phyloP scores from a whole-genome alignment of 2,797 vertebrate genomes.

The Apogon hyalosoma region DNA sequence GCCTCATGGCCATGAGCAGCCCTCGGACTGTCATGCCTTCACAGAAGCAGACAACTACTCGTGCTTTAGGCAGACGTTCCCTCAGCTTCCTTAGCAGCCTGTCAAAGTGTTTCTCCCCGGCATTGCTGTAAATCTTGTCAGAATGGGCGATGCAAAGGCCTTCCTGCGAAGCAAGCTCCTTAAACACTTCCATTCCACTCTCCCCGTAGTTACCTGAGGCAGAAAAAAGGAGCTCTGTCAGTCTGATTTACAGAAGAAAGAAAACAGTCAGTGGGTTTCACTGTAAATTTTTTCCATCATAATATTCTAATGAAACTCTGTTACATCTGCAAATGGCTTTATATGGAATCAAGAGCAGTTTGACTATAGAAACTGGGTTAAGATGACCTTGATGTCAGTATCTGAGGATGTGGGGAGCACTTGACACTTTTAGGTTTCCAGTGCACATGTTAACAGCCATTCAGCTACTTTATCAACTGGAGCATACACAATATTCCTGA shows the following conservation, averaged over 20 bases:
- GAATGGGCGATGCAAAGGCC: constrained; percentile 96
- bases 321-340: constrained; percentile 26
- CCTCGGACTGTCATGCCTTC: constrained; percentile 98
- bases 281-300: not conserved
- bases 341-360: constrained; percentile 40
- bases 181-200: constrained; percentile 98
- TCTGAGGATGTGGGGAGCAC: constrained; percentile 3
- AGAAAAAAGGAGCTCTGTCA: constrained; percentile 47
- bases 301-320: not conserved
- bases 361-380: constrained; percentile 23
- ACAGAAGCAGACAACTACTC: constrained; percentile 97
- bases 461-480: not conserved
- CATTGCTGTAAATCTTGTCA: constrained; percentile 99
- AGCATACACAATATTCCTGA: not conserved
- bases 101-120: constrained; percentile 96
- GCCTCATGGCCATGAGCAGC: constrained; percentile 94
- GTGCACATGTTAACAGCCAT: not conserved
- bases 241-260: constrained; percentile 1
- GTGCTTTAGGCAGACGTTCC: constrained; percentile 93
- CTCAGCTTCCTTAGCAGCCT: constrained; percentile 93
- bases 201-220: constrained; percentile 95
- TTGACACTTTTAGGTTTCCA: constrained; percentile 16
- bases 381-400: constrained; percentile 31
- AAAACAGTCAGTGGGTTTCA: constrained; percentile 1
- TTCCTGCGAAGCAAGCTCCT: constrained; percentile 94